Percentiles rank a stretch among this genome's conserved stretches.
Evolutionary conservation across 2,113 vertebrate genomes (phyloP).

Genomic region (Origma solitaria): DNA sequence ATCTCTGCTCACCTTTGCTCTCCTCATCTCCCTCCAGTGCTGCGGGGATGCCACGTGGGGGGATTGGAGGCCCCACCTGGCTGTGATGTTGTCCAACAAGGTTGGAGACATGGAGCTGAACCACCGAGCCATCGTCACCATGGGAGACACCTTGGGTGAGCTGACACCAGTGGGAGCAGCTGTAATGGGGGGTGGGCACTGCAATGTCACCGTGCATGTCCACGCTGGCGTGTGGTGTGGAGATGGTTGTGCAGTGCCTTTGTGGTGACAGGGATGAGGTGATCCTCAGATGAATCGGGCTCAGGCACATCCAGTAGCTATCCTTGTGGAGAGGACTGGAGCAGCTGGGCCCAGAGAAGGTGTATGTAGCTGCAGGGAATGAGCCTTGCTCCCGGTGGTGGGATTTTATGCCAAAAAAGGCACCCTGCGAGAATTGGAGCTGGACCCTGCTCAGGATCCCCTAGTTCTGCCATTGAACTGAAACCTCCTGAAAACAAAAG

Average conservation of each 20-base stretch:
- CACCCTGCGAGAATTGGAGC: background rate
- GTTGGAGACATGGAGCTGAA: slow-evolving; percentile 70
- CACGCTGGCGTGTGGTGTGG: accelerated
- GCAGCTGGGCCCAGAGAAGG: background rate
- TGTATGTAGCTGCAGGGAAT: background rate
- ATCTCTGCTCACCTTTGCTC: background rate
- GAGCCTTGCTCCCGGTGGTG: background rate
- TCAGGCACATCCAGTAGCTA: background rate
- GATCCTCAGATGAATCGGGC: background rate
- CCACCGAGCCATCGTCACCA: slow-evolving; percentile 74
- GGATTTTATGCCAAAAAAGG: background rate
- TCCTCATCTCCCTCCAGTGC: slow-evolving; percentile 63
- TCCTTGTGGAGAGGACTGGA: background rate
- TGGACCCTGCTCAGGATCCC: background rate
- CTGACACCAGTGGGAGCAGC: background rate
- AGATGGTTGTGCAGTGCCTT: background rate
- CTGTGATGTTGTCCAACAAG: slow-evolving; percentile 87
- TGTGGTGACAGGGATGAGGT: background rate
- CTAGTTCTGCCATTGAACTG: background rate
- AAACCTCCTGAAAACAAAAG: background rate
- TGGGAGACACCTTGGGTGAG: slow-evolving; percentile 89
- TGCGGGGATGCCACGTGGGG: slow-evolving; percentile 83
- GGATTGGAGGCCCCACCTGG: slow-evolving; percentile 91
- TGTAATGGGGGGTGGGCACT: background rate
- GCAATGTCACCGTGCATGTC: accelerated